Conservation (phyloP, 2,797 vertebrate genomes). For the Yasuhikotakia modesta region DNA sequence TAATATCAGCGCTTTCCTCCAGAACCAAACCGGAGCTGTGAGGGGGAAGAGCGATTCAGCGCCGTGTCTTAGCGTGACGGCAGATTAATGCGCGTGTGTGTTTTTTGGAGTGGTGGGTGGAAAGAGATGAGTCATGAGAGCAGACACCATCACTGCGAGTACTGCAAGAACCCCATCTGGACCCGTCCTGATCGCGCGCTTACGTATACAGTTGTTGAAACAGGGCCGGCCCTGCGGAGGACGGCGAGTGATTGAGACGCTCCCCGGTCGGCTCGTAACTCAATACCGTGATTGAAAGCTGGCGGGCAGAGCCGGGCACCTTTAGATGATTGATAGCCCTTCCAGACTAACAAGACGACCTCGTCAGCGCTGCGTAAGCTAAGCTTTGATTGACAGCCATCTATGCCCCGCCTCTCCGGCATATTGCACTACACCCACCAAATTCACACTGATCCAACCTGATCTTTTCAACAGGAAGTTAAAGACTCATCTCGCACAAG, state of each 20-base stretch:
- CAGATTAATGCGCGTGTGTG: conserved; percentile 31
- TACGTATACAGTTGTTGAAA: conserved; percentile 29
- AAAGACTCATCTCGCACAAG: too few relatives aligned
- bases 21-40: background rate
- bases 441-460: background rate
- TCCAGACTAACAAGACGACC: conserved; percentile 51
- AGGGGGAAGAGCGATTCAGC: conserved; percentile 35
- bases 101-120: conserved; percentile 42
- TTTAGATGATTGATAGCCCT: conserved; percentile 52
- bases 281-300: conserved; percentile 48
- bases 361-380: conserved; percentile 47
- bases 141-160: conserved; percentile 45
- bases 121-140: conserved; percentile 54
- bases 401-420: background rate
- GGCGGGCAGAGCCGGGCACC: conserved; percentile 14
- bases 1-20: conserved; percentile 27
- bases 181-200: conserved; percentile 11
- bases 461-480: background rate
- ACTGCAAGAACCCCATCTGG: conserved; percentile 41
- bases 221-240: background rate
- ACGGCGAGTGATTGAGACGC: conserved; percentile 41
- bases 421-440: background rate
- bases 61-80: conserved; percentile 23
- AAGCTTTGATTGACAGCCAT: conserved; percentile 49
- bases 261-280: conserved; percentile 27